phyloP scores from a whole-genome alignment of 1,140 invertebrate species.

The Carcinoscorpius rotundicauda region DNA sequence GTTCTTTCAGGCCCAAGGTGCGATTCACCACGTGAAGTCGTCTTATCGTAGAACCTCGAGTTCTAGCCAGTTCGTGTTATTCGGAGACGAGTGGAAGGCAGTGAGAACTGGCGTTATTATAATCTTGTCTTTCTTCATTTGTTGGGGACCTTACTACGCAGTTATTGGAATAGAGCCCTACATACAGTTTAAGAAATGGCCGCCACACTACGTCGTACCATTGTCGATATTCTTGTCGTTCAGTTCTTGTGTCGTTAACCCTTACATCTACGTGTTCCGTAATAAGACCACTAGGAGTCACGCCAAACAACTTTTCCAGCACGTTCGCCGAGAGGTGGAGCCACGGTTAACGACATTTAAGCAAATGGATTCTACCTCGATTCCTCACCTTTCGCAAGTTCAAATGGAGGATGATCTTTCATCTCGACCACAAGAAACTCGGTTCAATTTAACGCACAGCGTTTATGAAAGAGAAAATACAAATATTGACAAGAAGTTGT shows the following conservation, averaged over 20 bases:
- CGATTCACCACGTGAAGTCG: background rate
- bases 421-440: no score
- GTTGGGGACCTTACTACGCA: slow-evolving; percentile 17
- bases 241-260: slow-evolving; percentile 17
- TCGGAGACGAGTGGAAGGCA: slow-evolving; percentile 21
- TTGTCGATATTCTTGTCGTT: slow-evolving; percentile 9
- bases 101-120: slow-evolving; percentile 19
- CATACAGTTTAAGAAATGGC: background rate
- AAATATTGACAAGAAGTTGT: no score
- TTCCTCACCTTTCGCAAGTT: no score
- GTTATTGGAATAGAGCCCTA: slow-evolving; percentile 10
- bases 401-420: no score
- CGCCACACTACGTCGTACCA: slow-evolving; percentile 1
- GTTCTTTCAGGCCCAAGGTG: background rate
- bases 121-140: slow-evolving; percentile 16
- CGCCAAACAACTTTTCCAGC: no score
- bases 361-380: no score
- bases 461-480: no score
- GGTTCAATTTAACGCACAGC: no score
- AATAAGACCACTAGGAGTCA: slow-evolving; percentile 9
- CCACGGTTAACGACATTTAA: no score
- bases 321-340: no score
- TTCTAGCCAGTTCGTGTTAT: slow-evolving; percentile 10
- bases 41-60: background rate
- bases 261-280: slow-evolving; percentile 19